Conservation (phyloP, 2,113 vertebrate species). For the Anoplopoma fimbria region DNA sequence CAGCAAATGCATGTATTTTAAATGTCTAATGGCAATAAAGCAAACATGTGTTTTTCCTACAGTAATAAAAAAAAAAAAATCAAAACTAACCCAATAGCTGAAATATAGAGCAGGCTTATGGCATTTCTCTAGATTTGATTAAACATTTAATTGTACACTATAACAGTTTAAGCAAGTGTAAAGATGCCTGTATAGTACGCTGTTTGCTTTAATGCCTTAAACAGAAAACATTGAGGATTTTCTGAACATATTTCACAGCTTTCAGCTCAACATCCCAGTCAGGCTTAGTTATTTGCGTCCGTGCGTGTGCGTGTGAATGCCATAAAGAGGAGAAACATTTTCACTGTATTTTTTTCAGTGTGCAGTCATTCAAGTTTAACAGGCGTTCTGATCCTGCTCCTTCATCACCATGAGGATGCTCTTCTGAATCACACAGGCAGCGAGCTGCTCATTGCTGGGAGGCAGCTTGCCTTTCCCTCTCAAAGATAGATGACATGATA, state of each 20-base stretch:
- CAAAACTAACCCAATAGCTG: background rate
- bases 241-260: conserved; percentile 15
- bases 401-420: conserved; percentile 8
- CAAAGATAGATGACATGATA: conserved; percentile 11
- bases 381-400: conserved; percentile 25
- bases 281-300: background rate
- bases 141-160: background rate
- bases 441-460: conserved; percentile 7
- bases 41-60: background rate
- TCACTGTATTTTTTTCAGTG: background rate
- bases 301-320: background rate
- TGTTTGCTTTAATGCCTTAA: background rate
- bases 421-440: conserved; percentile 25
- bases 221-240: background rate
- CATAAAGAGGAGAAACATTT: conserved; percentile 17
- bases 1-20: background rate
- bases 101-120: no score
- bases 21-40: background rate
- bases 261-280: conserved; percentile 1
- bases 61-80: background rate
- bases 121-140: no score
- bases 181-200: background rate
- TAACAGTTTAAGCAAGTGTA: background rate
- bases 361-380: conserved; percentile 39
- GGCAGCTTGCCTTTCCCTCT: conserved; percentile 21